Percentiles rank a stretch among this genome's conserved stretches.
phyloP scores from a whole-genome alignment of 1,140 invertebrate genomes.

The Triops cancriformis region DNA sequence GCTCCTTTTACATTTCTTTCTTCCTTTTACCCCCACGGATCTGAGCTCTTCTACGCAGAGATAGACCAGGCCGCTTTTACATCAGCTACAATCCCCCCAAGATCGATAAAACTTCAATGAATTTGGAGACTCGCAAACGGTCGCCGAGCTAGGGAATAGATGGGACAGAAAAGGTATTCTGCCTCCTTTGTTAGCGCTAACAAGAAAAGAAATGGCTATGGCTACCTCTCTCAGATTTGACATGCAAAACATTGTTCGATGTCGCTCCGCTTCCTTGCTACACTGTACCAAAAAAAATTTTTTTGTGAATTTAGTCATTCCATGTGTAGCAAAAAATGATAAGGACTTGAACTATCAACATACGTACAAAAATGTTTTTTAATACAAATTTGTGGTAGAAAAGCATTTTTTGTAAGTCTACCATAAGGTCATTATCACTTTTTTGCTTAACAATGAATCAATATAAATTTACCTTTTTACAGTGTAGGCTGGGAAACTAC shows the following conservation, averaged over 20 bases:
- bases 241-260: not conserved
- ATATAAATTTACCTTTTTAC: too few relatives aligned
- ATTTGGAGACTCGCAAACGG: not conserved
- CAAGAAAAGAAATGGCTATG: not conserved
- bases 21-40: not conserved
- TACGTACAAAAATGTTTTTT: too few relatives aligned
- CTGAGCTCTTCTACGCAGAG: not conserved
- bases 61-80: not conserved
- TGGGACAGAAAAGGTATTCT: not conserved
- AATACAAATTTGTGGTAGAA: too few relatives aligned
- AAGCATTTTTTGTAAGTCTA: too few relatives aligned
- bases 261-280: not conserved
- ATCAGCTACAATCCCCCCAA: not conserved
- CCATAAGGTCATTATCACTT: too few relatives aligned
- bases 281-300: too few relatives aligned
- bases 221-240: not conserved
- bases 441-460: too few relatives aligned
- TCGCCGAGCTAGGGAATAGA: not conserved
- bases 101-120: slow-evolving; percentile 14
- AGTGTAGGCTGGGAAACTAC: too few relatives aligned
- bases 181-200: slow-evolving; percentile 1
- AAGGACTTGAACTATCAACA: too few relatives aligned
- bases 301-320: too few relatives aligned
- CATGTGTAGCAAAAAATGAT: too few relatives aligned
- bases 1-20: not conserved